A percentile compares a stretch with the other conserved stretches of the same genome.
These are phyloP conservation scores for Diplodus sargus DNA, from an alignment of 2,797 vertebrate genomes.

Conservation along the genomic window DNA sequence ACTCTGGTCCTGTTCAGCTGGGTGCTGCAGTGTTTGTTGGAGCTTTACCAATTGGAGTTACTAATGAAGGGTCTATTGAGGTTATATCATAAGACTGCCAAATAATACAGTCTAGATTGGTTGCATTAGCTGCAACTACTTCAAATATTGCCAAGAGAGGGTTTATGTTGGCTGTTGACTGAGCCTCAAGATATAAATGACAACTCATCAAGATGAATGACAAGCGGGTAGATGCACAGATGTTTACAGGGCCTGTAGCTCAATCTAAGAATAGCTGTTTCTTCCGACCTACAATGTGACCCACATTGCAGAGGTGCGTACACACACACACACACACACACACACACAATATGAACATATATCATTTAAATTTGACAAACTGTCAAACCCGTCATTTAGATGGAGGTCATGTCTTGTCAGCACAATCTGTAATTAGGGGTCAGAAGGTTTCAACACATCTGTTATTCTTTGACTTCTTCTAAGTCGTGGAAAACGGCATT, in stretches of 20 bases:
- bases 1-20: too few relatives aligned
- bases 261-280: conserved; percentile 1
- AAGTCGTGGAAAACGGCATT: too few relatives aligned
- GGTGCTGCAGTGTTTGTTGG: too few relatives aligned
- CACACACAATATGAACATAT: background rate
- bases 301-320: too few relatives aligned
- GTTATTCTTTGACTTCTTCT: too few relatives aligned
- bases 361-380: conserved; percentile 26
- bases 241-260: conserved; percentile 8
- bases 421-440: conserved; percentile 12
- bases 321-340: background rate
- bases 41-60: too few relatives aligned
- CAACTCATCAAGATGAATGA: conserved; percentile 38
- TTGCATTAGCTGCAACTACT: too few relatives aligned
- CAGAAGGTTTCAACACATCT: background rate
- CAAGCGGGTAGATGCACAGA: conserved; percentile 16
- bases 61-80: too few relatives aligned
- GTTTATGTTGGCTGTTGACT: background rate
- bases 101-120: too few relatives aligned
- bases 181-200: conserved; percentile 16
- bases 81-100: too few relatives aligned
- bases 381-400: conserved; percentile 6
- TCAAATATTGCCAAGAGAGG: too few relatives aligned
- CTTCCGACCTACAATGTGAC: background rate
- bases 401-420: background rate